Percentiles rank a stretch among this genome's conserved stretches.
Conservation (phyloP, 2,113 vertebrate species). For the Phrynosoma blainvillii region DNA sequence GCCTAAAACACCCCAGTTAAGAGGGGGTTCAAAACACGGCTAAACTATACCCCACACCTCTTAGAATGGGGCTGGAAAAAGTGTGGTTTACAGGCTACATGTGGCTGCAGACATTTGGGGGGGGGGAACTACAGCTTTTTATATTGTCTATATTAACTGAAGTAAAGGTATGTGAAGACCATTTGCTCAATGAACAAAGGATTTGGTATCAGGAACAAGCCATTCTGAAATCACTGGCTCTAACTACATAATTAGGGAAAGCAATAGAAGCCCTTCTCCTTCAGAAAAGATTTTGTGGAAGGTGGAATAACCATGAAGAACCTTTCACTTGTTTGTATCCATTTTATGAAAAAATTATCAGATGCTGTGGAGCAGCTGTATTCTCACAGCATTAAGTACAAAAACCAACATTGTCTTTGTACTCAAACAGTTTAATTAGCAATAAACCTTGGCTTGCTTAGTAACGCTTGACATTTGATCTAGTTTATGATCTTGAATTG, state of each 20-base stretch:
- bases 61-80: too few relatives aligned
- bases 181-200: neutral
- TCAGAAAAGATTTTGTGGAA: neutral
- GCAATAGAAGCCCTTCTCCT: neutral
- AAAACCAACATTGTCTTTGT: neutral
- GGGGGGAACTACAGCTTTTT: too few relatives aligned
- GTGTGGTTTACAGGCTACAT: too few relatives aligned
- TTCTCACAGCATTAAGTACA: rapidly evolving
- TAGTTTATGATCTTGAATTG: rapidly evolving
- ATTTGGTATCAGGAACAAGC: neutral
- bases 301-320: neutral
- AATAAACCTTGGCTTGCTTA: neutral
- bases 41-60: too few relatives aligned
- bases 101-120: too few relatives aligned
- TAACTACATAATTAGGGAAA: neutral
- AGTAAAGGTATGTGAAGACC: neutral
- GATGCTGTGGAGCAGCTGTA: neutral
- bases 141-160: too few relatives aligned
- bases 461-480: neutral
- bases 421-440: neutral
- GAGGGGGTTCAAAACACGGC: too few relatives aligned
- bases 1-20: too few relatives aligned
- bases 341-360: neutral
- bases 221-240: too few relatives aligned
- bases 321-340: neutral